These are phyloP conservation scores for Dallia pectoralis DNA, from an alignment of 2,797 vertebrate genomes.

Conservation along the genomic window DNA sequence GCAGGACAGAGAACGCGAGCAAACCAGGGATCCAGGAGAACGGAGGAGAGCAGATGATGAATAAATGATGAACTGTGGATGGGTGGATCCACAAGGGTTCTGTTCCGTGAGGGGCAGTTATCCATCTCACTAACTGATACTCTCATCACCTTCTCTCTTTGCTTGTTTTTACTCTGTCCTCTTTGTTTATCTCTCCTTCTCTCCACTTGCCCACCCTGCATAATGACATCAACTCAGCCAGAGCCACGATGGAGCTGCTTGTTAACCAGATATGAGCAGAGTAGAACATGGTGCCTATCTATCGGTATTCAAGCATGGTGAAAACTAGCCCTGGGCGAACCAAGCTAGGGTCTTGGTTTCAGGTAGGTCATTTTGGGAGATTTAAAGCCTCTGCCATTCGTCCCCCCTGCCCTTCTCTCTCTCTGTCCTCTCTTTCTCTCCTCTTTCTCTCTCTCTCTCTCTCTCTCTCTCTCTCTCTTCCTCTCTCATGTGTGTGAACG, in stretches of 20 bases:
- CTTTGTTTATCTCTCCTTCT: slow-evolving; percentile 40
- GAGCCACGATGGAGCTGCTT: slow-evolving; percentile 31
- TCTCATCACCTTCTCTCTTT: slow-evolving; percentile 17
- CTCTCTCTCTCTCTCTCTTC: slow-evolving; percentile 39
- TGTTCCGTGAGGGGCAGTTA: slow-evolving; percentile 26
- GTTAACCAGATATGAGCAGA: slow-evolving; percentile 35
- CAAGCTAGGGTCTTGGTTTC: slow-evolving; percentile 20
- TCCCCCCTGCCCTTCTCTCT: no score
- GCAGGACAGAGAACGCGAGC: slow-evolving; percentile 47
- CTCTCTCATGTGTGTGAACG: slow-evolving; percentile 18
- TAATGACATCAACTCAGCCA: slow-evolving; percentile 52
- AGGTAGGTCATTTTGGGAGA: slow-evolving; percentile 26
- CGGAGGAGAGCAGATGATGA: slow-evolving; percentile 43
- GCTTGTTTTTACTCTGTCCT: slow-evolving; percentile 45
- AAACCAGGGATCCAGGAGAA: slow-evolving; percentile 49
- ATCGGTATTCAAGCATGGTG: slow-evolving; percentile 37
- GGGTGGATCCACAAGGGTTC: slow-evolving; percentile 26
- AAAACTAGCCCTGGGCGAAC: background rate
- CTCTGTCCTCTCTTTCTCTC: slow-evolving; percentile 34
- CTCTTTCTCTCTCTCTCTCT: background rate
- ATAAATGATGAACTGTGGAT: slow-evolving; percentile 31
- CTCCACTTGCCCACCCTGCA: slow-evolving; percentile 4
- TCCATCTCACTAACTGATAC: slow-evolving; percentile 45
- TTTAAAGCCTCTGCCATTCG: slow-evolving; percentile 33
- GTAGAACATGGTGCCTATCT: slow-evolving; percentile 49